These are phyloP conservation scores for Artibeus lituratus DNA, from an alignment of 2,797 vertebrate genomes.

Conservation along the genomic window DNA sequence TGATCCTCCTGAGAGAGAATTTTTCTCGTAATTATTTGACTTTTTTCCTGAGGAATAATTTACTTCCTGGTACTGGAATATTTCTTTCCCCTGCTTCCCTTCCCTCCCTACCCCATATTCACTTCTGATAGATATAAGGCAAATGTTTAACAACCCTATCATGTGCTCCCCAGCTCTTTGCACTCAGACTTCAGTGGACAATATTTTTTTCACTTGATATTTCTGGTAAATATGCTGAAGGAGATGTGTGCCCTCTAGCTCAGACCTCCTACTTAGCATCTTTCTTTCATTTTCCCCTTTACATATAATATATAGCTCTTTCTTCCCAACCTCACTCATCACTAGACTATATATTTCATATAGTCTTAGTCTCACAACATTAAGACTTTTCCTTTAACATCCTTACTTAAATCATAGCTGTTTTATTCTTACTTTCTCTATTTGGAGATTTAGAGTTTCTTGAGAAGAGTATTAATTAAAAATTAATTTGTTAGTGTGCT, in stretches of 20 bases:
- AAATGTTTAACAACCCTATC: neutral
- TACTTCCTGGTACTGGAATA: neutral
- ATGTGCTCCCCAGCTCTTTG: neutral
- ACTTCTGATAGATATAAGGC: neutral
- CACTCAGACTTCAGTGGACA: neutral
- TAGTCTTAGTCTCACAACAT: neutral
- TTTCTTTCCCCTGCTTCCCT: neutral
- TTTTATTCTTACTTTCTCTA: slow-evolving; percentile 31
- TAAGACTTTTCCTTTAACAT: slow-evolving; percentile 10
- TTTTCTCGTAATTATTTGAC: neutral
- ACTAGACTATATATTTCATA: slow-evolving; percentile 39
- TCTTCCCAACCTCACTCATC: neutral
- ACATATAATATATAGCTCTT: neutral
- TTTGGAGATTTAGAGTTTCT: slow-evolving; percentile 5
- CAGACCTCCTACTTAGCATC: neutral
- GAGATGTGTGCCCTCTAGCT: neutral
- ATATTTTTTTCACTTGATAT: neutral
- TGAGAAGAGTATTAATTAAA: slow-evolving; percentile 42
- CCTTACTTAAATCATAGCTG: slow-evolving; percentile 45
- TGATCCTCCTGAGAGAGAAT: neutral
- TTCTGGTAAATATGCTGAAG: neutral
- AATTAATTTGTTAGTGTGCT: neutral
- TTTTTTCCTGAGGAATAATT: neutral
- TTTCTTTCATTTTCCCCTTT: neutral
- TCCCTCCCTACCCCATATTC: neutral